Base-by-base conservation (phyloP, 2,113 vertebrate species). In the Grammomys surdaster region DNA sequence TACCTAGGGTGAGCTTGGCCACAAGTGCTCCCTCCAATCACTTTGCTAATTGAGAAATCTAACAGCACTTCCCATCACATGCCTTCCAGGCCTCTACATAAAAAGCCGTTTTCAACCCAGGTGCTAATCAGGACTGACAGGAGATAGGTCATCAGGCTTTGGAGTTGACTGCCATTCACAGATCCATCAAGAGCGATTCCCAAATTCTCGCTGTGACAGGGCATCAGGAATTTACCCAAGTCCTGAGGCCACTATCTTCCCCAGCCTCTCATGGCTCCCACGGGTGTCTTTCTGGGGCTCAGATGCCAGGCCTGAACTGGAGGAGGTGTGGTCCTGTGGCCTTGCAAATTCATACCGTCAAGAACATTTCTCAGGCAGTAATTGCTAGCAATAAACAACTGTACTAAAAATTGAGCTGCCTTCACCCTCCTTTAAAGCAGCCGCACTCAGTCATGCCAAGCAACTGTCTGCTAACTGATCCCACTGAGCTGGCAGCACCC, bases 61-160 rank as follows among this genome's bases (percentile, higher is more conserved):
- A 85, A 63, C 12, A 9, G 9, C 40, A 31, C 82, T 46, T 20
- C 14, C 20, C 20, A 48, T 26, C 77, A 40, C 33, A 40, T 88
- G 73, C 76, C 85, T 93, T 85, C 80, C 0, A 13, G 90, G 70
- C 92, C 67, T 70, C 85, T 76, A 13, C 56, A 65, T 92, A 48
- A 70, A 72, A 95, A 60, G 43, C 43, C 67, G 19, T 81, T 90
- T 73, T 82, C 70, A 72, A 22, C 28, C 58, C 67, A 56, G 33
- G 36, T n/a, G 67, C 70, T 96, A 86, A 82, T 91, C 36, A 86
- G 85, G 95, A 69, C 86, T 43, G 92, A 89, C 91, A 95, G 28
- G 1, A 56, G 54, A 54, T 56, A 24, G 22, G 40, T 65, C 94
- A 28, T 43, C 48, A 84, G 94, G 73, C 82, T 87, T 51, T 85